Evolutionary conservation across 2,888 invertebrate species (phyloP), one percentile per base, ranked within the genome.

Genomic region (Scrobipalpa atriplicella): DNA sequence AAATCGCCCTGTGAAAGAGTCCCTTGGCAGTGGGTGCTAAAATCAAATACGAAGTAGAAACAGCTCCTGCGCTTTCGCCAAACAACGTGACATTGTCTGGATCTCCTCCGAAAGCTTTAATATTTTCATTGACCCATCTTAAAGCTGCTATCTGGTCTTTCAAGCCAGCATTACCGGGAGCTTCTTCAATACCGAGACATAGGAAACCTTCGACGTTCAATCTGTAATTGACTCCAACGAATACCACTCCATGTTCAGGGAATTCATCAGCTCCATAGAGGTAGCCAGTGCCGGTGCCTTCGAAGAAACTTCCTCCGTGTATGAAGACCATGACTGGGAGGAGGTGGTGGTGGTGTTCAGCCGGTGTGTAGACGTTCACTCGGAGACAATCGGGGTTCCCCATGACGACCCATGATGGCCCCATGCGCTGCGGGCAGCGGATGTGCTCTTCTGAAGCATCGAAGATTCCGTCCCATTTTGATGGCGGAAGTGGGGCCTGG

Each of bases 141-240:
- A 92, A 73, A 9, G 92, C 92, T 1, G 90, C 90, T 66, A 91
- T 76, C 72, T 92, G 92, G 71, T 92, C 92, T 70, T 94, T 95
- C 1, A 95, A 78, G 0, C 94, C 95, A 63, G 94, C 94, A 76
- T 95, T 95, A 2, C 95, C 95, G 0, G 95, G 95, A 0, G 94
- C 95, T 78, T 94, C 94, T 70, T 86, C 83, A 13, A 94, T 94
- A 11, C 94, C 94, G 0, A 95, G 89, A 64, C 95, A 95, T 0
- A 95, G 83, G 73, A 95, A 95, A 0, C 95, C 95, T 74, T 95
- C 85, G 0, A 94, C 92, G 2, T 93, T 94, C 1, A 93, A 75
- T 69, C 95, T 89, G 70, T 95, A 95, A 76, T 94, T 95, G 0
- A 95, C 80, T 0, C 94, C 94, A 0, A 95, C 94, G 64, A 94